Evolutionary conservation across 2,888 invertebrate species (phyloP).

Genomic region (Mythimna lalbum): DNA sequence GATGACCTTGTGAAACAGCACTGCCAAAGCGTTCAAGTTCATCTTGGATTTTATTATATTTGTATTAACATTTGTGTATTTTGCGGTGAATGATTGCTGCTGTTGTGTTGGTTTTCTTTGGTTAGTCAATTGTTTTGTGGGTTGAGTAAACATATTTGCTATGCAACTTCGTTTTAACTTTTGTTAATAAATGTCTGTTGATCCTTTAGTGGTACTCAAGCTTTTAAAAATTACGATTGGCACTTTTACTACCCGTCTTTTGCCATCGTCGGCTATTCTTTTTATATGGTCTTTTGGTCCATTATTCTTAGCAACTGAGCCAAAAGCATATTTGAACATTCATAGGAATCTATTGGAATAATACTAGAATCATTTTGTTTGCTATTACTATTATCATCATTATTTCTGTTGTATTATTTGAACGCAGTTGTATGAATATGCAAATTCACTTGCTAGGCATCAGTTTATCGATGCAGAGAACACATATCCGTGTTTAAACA

Average conservation of each 20-base stretch:
- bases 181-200: background rate
- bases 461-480: constrained; percentile 31
- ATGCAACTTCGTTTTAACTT: background rate
- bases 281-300: background rate
- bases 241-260: background rate
- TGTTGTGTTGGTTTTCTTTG: constrained; percentile 2
- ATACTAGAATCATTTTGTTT: constrained; percentile 10
- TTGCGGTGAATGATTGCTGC: constrained; percentile 14
- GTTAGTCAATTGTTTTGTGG: constrained; percentile 11
- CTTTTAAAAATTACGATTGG: background rate
- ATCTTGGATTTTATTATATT: constrained; percentile 43
- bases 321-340: background rate
- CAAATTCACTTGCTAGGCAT: constrained; percentile 2
- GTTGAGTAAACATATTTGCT: constrained; percentile 2
- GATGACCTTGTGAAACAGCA: constrained; percentile 62
- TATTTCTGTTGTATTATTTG: background rate
- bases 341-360: background rate
- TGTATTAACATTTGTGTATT: constrained; percentile 25
- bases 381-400: background rate
- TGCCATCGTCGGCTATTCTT: background rate
- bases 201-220: too few species aligned
- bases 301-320: background rate
- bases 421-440: constrained; percentile 1
- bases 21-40: constrained; percentile 60
- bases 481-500: constrained; percentile 40